Base-by-base conservation (phyloP, 2,888 invertebrate species). In the Drosophila bunnanda region DNA sequence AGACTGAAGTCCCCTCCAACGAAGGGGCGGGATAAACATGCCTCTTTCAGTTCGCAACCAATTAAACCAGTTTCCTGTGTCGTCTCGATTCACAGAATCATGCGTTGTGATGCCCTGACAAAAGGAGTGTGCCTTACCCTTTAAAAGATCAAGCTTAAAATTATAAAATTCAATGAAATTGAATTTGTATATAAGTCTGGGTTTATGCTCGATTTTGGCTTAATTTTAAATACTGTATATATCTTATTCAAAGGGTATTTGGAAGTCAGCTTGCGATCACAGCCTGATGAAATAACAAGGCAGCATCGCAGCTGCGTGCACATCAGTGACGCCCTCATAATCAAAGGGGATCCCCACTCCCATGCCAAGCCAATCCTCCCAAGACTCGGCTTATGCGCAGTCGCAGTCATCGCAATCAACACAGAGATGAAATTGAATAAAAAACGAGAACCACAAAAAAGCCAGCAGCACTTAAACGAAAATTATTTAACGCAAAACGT, bases 61-160 rank as follows among this genome's bases (percentile, higher is more conserved):
- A 83, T 83, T 85, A 83, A 82, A 84, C 82, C 76, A 84, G 82
- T 84, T 82, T 82, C 80, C 82, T 84, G 82, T 83, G 59, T 59
- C 59, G 53, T 43, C 58, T 54, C 61, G 66, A 58, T 79, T 79
- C 71, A 62, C 79, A 69, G 75, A 78, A 82, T 32, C 20, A 15
- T 30, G 46, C n/a, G 20, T 20, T 7, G 1, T 2, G 20, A 34
- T 46, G 20, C 56, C 22, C 55, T 56, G 8, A 15, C 8, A 17
- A 15, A 7, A 0, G 8, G 30, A 2, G 46, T 17, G 12, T 12
- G 4, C 1, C 30, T 30, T 17, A 17, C 6, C 1, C 3, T 1
- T 0, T 1, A 17, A 20, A 20, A 20, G 2, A 30, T 9, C 5
- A 46, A 28, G 6, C 39, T 12, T 17, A 13, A 10, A 28, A 2